These are phyloP conservation scores for Kryphioiulus occultus DNA, from an alignment of 2,888 invertebrate genomes.

Conservation along the genomic window DNA sequence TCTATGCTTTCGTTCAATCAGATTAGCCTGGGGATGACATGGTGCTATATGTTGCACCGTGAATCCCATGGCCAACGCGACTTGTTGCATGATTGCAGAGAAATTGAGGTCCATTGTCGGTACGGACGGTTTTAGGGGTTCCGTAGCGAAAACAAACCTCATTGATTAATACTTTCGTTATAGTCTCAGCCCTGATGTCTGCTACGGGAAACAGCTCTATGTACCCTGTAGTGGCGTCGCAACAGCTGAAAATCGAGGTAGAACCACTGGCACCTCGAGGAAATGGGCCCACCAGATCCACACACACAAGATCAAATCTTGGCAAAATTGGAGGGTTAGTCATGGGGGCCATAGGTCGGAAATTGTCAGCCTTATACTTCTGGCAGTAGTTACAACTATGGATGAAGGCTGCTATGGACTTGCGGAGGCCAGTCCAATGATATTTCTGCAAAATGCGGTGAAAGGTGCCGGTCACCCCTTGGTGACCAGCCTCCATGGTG, in stretches of 20 bases:
- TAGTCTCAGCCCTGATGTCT: neutral
- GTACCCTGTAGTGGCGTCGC: neutral
- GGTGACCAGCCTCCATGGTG: neutral
- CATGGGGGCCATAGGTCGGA: neutral
- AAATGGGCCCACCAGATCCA: neutral
- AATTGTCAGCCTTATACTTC: no score
- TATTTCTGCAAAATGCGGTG: neutral
- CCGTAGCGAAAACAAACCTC: neutral
- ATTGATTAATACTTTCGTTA: neutral
- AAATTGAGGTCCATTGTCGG: neutral
- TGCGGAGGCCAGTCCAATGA: neutral
- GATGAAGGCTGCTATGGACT: neutral
- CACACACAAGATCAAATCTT: neutral
- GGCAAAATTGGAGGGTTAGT: neutral
- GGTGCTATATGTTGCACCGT: neutral
- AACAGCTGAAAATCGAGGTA: neutral
- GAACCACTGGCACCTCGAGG: rapidly evolving
- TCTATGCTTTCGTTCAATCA: neutral
- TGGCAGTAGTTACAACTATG: no score
- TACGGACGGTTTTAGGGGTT: neutral
- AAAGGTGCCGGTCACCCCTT: neutral
- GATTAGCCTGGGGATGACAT: neutral
- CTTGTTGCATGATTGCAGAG: neutral
- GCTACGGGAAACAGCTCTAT: neutral
- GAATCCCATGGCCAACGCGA: neutral